Evolutionary conservation across 2,113 vertebrate genomes (phyloP).

Genomic region (Sclerurus mexicanus): DNA sequence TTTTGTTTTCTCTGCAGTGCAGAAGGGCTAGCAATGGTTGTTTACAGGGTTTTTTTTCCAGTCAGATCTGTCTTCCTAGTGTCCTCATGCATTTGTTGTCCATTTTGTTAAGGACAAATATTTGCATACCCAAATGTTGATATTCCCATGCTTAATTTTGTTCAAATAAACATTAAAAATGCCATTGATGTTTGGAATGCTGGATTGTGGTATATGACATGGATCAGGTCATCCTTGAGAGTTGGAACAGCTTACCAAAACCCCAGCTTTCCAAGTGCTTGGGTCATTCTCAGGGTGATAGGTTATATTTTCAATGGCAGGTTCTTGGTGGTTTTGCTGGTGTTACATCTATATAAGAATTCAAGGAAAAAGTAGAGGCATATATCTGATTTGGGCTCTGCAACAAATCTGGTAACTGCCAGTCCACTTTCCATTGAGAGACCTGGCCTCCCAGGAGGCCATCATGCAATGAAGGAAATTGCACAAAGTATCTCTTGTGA

Average conservation of each 20-base stretch:
- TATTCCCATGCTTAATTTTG: not conserved
- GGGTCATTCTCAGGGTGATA: not conserved
- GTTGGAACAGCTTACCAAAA: not conserved
- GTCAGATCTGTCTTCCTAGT: not conserved
- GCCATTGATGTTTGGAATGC: not conserved
- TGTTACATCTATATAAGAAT: not conserved
- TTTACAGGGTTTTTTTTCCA: not conserved
- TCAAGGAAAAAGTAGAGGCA: not conserved
- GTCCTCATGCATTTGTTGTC: not conserved
- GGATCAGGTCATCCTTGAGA: not conserved
- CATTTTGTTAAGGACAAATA: not conserved
- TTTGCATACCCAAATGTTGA: not conserved
- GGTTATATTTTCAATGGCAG: not conserved
- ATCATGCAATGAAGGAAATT: not conserved
- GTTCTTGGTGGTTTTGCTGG: not conserved
- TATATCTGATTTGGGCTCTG: not conserved
- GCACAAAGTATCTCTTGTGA: not conserved
- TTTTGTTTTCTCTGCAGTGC: not conserved
- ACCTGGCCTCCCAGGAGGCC: not conserved
- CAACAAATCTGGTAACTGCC: not conserved
- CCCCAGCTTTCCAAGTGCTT: not conserved
- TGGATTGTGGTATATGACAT: not conserved
- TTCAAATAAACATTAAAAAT: not conserved
- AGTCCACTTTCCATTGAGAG: not conserved
- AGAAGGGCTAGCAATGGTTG: accelerated